Conservation (phyloP, 2,888 invertebrate species). For the Harpagoxenus sublaevis region DNA sequence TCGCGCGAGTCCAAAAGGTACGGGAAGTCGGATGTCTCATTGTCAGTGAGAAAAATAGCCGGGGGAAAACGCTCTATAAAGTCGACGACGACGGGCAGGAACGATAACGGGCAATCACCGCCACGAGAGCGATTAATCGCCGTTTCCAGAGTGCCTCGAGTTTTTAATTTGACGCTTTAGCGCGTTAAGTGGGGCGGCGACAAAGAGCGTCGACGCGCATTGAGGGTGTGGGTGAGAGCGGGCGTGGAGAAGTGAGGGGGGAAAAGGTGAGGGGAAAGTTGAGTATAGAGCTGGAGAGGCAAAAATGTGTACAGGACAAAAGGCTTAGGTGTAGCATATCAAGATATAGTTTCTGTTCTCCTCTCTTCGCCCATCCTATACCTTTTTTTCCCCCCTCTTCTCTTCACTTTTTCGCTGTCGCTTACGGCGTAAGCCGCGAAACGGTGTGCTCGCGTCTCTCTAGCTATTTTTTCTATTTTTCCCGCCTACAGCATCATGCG, state of each 20-base stretch:
- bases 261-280: slow-evolving; percentile 50
- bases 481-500: slow-evolving; percentile 33
- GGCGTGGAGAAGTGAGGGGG: slow-evolving; percentile 19
- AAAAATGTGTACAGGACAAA: slow-evolving; percentile 73
- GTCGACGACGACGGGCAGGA: slow-evolving; percentile 23
- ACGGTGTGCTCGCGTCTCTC: slow-evolving; percentile 38
- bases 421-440: slow-evolving; percentile 63
- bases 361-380: background rate
- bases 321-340: slow-evolving; percentile 69
- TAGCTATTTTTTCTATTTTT: slow-evolving; percentile 46
- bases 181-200: slow-evolving; percentile 75
- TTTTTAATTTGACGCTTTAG: slow-evolving; percentile 82
- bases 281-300: slow-evolving; percentile 47
- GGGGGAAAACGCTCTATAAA: slow-evolving; percentile 32
- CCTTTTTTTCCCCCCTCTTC: background rate
- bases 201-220: slow-evolving; percentile 55
- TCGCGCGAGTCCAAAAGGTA: slow-evolving; percentile 10
- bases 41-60: background rate
- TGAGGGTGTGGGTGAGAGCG: slow-evolving; percentile 38
- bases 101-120: slow-evolving; percentile 71
- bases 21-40: background rate
- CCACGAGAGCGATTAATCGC: slow-evolving; percentile 72
- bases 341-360: slow-evolving; percentile 59
- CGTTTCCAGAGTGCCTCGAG: slow-evolving; percentile 75
- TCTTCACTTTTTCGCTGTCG: slow-evolving; percentile 48